Evolutionary conservation across 2,113 vertebrate species (phyloP), one percentile per base, ranked within the genome.

Genomic region (Trogon melanurus): DNA sequence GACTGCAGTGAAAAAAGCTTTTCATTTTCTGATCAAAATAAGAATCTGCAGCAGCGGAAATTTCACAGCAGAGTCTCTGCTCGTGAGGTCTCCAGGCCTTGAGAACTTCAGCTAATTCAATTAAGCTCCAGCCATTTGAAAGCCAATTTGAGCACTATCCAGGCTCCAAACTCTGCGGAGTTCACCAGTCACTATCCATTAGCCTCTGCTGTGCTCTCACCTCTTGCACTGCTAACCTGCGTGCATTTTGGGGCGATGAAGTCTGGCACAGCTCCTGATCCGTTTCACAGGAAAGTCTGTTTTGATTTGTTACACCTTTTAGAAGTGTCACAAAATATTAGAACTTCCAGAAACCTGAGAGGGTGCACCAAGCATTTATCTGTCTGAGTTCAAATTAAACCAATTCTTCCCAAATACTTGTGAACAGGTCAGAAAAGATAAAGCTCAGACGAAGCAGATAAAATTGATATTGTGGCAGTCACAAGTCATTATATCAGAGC

Each of bases 291-390:
- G 62, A 57, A 96, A 94, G 95, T 96, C 93, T 89, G 81, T 57
- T 97, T 87, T 78, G 58, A 96, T 96, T 97, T 96, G 96, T 93
- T 95, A 93, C 73, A 90, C 83, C 80, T 88, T 88, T 93, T 89
- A 81, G 65, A 91, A 95, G 56, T 95, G 96, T 95, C 96, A 96
- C 74, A 95, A 91, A 94, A 53, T 80, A 89, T 95, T 86, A 95
- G 27, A 64, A 81, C 71, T 96, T 89, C 79, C 38, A 94, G 74
- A 89, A 65, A 94, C 85, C 71, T 7, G 11, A 89, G 85, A 89
- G 62, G 16, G 25, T 57, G 62, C 20, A 16, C 75, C 47, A 70
- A 91, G 66, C n/a, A 66, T 88, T 89, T 87, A 51, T 74, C 78
- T 78, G 50, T 79, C 89, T 96, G 53, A 80, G 76, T 20, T 91